Base-by-base conservation (phyloP, 2,888 invertebrate genomes). In the Hermodice carunculata region DNA sequence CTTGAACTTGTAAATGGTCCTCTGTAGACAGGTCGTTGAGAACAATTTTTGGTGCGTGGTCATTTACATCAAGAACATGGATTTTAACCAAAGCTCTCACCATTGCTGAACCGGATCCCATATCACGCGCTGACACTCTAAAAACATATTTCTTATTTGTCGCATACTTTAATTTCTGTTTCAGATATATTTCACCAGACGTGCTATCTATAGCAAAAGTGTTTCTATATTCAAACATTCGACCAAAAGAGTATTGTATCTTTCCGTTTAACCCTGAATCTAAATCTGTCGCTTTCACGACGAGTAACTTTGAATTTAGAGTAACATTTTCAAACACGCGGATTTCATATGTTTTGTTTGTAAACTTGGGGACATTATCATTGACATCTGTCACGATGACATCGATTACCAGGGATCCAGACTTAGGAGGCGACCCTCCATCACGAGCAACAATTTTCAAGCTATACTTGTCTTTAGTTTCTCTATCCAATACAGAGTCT, bases 401-500 rank as follows among this genome's bases (percentile, higher is more conserved):
- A 37, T 66, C 44, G 31, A 66, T 52, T 14, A 56, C 40, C 42
- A 61, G 54, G 5, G 66, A 66, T 1, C 66, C 66, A 1, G 61
- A 61, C 3, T 46, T 14, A 14, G 60, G 26, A 8, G 60, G 49
- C 6, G 44, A 34, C 14, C 66, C 66, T 19, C 61, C 61, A 32
- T 66, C 66, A n/a, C 48, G 26, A 5, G 66, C 66, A 8, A 53
- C 24, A 14, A 63, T 19, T 19, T 46, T 70, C 46, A 81, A 22
- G 29, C 73, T 65, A 67, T 80, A 81, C n/a, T 61, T 62, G 22
- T 71, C 66, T 29, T 65, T 52, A 1, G 54, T 58, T 69, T 82
- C 82, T 32, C 80, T 63, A 64, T 82, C 80, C 19, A 82, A 59
- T 1, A 51, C 61, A 28, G 66, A 60, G 34, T 70, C 76, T 3